A percentile compares a stretch with the other conserved stretches of the same genome.
Conservation (phyloP, 92 coral and sea anemone species). For the Palythoa grandiflora region DNA sequence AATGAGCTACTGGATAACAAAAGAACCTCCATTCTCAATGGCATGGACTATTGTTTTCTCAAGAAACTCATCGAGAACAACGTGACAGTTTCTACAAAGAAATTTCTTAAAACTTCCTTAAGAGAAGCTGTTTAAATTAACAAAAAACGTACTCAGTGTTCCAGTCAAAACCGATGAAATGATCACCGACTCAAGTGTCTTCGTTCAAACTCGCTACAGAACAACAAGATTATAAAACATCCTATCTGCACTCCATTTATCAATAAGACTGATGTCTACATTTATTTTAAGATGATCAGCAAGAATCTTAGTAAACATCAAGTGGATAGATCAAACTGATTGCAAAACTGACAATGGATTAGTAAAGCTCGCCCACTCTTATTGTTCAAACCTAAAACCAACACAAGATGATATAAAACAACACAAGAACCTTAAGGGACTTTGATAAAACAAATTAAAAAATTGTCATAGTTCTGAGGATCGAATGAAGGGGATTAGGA, state of each 20-base stretch:
- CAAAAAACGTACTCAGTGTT: constrained; percentile 20
- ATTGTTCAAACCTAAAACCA: too few species aligned
- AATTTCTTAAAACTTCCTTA: neutral
- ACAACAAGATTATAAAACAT: neutral
- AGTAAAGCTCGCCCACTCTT: too few species aligned
- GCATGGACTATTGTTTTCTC: neutral
- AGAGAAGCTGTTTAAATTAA: constrained; percentile 18
- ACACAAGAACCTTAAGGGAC: too few species aligned
- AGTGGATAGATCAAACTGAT: neutral
- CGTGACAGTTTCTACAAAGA: neutral
- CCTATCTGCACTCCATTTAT: constrained; percentile 27
- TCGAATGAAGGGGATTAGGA: too few species aligned
- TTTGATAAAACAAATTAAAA: too few species aligned
- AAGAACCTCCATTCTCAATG: neutral
- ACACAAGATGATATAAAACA: too few species aligned
- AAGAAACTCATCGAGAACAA: constrained; percentile 19
- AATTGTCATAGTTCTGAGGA: too few species aligned
- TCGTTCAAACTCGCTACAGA: constrained; percentile 13
- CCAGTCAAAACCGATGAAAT: constrained; percentile 27
- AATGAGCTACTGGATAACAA: neutral
- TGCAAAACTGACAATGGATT: neutral
- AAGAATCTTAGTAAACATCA: neutral
- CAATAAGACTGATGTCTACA: constrained; percentile 25
- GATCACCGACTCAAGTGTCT: constrained; percentile 16
- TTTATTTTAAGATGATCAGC: neutral